A percentile compares a stretch with the other conserved stretches of the same genome.
Evolutionary conservation across 1,140 invertebrate species (phyloP).

Genomic region (Prorops nasuta): DNA sequence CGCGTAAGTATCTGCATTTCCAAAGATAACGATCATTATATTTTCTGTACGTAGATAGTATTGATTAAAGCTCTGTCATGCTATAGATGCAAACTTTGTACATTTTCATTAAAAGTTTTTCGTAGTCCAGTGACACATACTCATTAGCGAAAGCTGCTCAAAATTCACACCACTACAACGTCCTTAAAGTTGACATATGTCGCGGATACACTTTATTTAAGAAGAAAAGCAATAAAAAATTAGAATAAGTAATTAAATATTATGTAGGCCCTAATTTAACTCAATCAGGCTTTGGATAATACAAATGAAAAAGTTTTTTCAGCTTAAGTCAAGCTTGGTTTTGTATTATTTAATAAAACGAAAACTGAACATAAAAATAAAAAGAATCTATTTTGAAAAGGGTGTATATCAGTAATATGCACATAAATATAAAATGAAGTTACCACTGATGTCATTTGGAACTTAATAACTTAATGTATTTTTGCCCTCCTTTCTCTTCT

Average conservation of each 20-base stretch:
- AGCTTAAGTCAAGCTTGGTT: too few species aligned
- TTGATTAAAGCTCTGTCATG: too few species aligned
- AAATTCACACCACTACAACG: too few species aligned
- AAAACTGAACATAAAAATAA: conserved; percentile 30
- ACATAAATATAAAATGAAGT: conserved; percentile 35
- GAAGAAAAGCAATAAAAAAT: conserved; percentile 7
- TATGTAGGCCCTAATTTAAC: conserved; percentile 10
- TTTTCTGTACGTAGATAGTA: too few species aligned
- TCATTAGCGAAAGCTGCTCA: too few species aligned
- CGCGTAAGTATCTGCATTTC: too few species aligned
- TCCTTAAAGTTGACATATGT: conserved; percentile 4
- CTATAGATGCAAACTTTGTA: too few species aligned
- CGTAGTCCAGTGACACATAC: too few species aligned
- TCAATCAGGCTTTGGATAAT: conserved; percentile 7
- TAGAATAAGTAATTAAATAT: conserved; percentile 12
- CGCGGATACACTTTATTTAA: not conserved
- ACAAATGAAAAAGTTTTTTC: not conserved
- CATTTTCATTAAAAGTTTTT: too few species aligned
- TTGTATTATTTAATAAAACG: conserved; percentile 9
- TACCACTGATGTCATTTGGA: conserved; percentile 42
- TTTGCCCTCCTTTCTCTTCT: conserved; percentile 47
- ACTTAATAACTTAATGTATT: conserved; percentile 48
- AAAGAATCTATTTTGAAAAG: conserved; percentile 12
- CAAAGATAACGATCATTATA: too few species aligned
- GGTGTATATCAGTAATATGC: conserved; percentile 13